Base-by-base conservation (phyloP, 2,888 invertebrate species). In the Drosophila ustulata region DNA sequence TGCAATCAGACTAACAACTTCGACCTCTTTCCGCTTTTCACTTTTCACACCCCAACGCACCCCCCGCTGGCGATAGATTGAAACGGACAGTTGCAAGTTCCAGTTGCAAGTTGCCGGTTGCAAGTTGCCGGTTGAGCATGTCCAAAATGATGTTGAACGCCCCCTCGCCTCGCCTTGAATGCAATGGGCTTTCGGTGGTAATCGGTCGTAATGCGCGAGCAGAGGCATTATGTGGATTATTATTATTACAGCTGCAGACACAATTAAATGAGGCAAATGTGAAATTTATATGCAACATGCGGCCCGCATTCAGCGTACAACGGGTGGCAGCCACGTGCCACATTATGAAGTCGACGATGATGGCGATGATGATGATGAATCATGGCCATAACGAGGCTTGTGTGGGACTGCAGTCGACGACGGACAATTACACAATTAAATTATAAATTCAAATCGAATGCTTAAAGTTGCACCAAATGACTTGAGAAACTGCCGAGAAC, bases 371-470 rank as follows among this genome's bases (percentile, higher is more conserved):
- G 69, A 23, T 49, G 75, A 23, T 53, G 78, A 73, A 74, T 78
- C 63, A 75, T 79, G 11, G 13, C 28, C 45, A 62, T 53, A 62
- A 72, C 56, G 43, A 70, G 59, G 7, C 51, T 37, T 49, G 50
- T 28, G 26, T 1, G 43, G 26, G 37, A 28, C 43, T 50, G 52
- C 52, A 51, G 49, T 18, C 46, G 32, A 8, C 58, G 34, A 13
- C 25, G 43, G 13, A 43, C 39, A 53, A 66, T 75, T 66, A 66
- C 49, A 71, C 66, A 87, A 84, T 85, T 69, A 75, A 84, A 85
- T 85, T 88, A 85, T 71, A 85, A 82, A 85, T 84, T 68, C 73
- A 88, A 82, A 78, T 84, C 56, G 51, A 46, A 37, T 45, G 52
- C 62, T 64, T 53, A 13, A 45, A 45, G 37, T n/a, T 37, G 11